Evolutionary conservation across 2,888 invertebrate genomes (phyloP).

Genomic region (Brachynemurus nebulosus): DNA sequence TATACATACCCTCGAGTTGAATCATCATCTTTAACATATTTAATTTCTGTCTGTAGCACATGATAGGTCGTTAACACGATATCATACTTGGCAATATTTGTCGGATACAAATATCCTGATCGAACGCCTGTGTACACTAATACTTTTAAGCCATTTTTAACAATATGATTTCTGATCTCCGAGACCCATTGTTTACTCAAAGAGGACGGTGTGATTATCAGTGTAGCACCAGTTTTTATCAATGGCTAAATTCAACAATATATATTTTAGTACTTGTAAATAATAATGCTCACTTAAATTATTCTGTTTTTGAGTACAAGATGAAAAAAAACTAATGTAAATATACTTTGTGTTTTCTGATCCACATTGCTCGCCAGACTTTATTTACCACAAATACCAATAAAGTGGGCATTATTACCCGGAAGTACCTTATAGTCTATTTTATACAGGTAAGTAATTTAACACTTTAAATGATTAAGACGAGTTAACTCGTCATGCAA

Average conservation of each 20-base stretch:
- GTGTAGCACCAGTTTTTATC: constrained; percentile 44
- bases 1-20: constrained; percentile 21
- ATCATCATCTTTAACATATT: constrained; percentile 39
- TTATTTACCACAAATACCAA: no score
- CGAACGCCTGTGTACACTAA: constrained; percentile 36
- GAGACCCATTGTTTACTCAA: constrained; percentile 58
- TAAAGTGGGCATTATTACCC: no score
- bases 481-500: no score
- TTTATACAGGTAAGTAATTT: no score
- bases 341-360: no score
- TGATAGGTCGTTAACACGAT: constrained; percentile 60
- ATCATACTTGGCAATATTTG: constrained; percentile 46
- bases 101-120: constrained; percentile 45
- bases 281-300: no score
- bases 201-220: constrained; percentile 55
- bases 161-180: constrained; percentile 50
- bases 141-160: constrained; percentile 34
- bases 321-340: no score
- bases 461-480: no score
- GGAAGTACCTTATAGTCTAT: no score
- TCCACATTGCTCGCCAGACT: no score
- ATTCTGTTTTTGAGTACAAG: no score
- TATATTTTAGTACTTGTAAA: not conserved
- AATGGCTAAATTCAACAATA: constrained; percentile 27
- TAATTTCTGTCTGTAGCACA: constrained; percentile 45